A percentile compares a stretch with the other conserved stretches of the same genome.
These are phyloP conservation scores for Belgica antarctica DNA, from an alignment of 2,888 invertebrate genomes.

Conservation along the genomic window DNA sequence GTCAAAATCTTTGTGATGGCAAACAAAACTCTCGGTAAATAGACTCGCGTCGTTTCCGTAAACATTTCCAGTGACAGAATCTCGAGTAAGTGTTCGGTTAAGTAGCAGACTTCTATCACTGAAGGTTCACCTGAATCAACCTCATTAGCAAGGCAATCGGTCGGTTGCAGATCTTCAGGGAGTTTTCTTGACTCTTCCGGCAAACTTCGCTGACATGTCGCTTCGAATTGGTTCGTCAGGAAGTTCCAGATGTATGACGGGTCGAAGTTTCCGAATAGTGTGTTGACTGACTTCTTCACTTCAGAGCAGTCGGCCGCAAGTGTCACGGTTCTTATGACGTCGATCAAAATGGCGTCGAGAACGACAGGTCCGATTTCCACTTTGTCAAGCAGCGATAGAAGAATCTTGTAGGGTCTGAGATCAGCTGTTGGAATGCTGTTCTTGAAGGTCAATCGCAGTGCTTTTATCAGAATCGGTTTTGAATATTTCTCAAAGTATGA, in stretches of 20 bases:
- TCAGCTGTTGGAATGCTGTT: conserved; percentile 61
- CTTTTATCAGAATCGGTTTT: conserved; percentile 65
- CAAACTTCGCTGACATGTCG: conserved; percentile 50
- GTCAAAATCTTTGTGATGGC: conserved; percentile 64
- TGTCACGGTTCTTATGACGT: conserved; percentile 69
- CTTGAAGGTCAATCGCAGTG: conserved; percentile 62
- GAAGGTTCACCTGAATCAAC: conserved; percentile 66
- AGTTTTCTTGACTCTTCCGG: conserved; percentile 46
- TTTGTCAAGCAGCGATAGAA: conserved; percentile 81
- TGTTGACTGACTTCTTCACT: conserved; percentile 77
- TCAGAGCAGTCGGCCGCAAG: conserved; percentile 62
- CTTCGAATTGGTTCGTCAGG: conserved; percentile 64
- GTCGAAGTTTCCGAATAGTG: conserved; percentile 78
- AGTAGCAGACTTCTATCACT: conserved; percentile 67
- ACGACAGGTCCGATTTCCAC: conserved; percentile 79
- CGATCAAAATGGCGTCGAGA: conserved; percentile 71
- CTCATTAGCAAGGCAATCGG: conserved; percentile 48
- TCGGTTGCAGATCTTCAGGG: background rate
- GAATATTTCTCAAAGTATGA: conserved; percentile 68
- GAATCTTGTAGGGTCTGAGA: conserved; percentile 70
- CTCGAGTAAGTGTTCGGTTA: conserved; percentile 73
- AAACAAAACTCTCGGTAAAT: conserved; percentile 72
- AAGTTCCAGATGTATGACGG: conserved; percentile 85
- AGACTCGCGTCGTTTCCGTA: conserved; percentile 72
- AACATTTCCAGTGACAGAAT: conserved; percentile 73